A percentile compares a stretch with the other conserved stretches of the same genome.
phyloP scores from a whole-genome alignment of 1,140 invertebrate species.

The Gonatopus flavifemur region DNA sequence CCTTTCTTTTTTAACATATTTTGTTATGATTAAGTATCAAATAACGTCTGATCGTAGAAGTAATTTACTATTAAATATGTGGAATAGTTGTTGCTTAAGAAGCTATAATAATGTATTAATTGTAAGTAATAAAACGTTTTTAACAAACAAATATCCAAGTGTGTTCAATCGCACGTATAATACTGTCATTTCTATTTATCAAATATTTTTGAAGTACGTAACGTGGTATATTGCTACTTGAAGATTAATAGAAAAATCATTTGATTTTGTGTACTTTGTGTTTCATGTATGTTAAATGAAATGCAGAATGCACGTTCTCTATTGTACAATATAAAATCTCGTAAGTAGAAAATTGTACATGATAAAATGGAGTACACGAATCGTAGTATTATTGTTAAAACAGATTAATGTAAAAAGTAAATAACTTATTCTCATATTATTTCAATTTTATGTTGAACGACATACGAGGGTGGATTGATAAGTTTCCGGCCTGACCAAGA shows the following conservation, averaged over 20 bases:
- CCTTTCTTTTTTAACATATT: neutral
- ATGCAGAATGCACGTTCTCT: too few relatives aligned
- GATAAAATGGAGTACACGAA: too few relatives aligned
- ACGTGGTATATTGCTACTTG: constrained; percentile 20
- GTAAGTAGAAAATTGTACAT: too few relatives aligned
- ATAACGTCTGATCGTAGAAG: constrained; percentile 1
- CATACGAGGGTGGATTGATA: too few relatives aligned
- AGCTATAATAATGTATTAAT: constrained; percentile 7
- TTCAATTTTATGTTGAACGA: too few relatives aligned
- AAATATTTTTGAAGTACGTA: constrained; percentile 6
- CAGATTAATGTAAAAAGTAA: too few relatives aligned
- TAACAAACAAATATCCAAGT: constrained; percentile 6
- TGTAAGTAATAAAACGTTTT: constrained; percentile 2
- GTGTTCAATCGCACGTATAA: constrained; percentile 9
- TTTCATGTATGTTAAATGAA: too few relatives aligned
- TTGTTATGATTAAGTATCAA: constrained; percentile 6
- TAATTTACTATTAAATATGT: constrained; percentile 6
- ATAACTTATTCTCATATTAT: too few relatives aligned
- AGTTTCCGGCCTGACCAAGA: too few relatives aligned
- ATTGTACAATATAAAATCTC: too few relatives aligned
- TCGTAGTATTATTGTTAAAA: too few relatives aligned
- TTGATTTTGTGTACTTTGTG: constrained; percentile 15
- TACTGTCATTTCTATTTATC: constrained; percentile 8
- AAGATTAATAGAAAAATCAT: constrained; percentile 14
- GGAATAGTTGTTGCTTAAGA: constrained; percentile 1